Evolutionary conservation across 2,797 vertebrate species (phyloP), one percentile per base, ranked within the genome.

Genomic region (Poecile montanus): DNA sequence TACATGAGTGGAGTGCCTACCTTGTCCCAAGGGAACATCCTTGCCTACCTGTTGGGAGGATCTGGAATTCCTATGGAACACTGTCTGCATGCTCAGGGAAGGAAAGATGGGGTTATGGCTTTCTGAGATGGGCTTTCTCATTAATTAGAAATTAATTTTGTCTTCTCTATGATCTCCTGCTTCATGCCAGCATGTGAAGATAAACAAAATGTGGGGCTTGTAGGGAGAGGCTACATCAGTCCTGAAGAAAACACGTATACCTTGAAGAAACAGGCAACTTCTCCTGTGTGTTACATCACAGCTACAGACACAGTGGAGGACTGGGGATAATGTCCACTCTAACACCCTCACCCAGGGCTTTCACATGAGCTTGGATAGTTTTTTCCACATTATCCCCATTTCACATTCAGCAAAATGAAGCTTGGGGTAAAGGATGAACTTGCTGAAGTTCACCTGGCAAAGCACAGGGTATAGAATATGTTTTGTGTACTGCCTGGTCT

Each of bases 401-500:
- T 92, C n/a, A 62, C 23, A 66, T 66, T 85, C 32, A 88, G 62
- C 80, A 89, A 95, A 93, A 56, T 42, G 58, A 91, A 92, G 50
- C 26, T 45, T n/a, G 67, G n/a, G 7, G 11, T 81, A 91, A 62
- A 19, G 51, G 56, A 83, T 88, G 76, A 92, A 84, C 76, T 94
- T 93, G 70, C 34, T 78, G 58, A 73, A 88, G 92, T 93, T 93
- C 79, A 88, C 51, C 88, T 91, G 82, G 56, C 82, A 95, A 93
- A 89, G 85, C 30, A 51, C 6, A 2, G 13, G 27, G 13, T 78
- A 56, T 10, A 91, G 75, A 83, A 76, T 74, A 72, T 0, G 0
- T 81, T 82, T 91, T 78, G 70, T 68, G 53, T 72, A 60, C 44
- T 85, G 58, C 57, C 79, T 80, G 32, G 21, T 70, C 56, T 72